phyloP scores from a whole-genome alignment of 1,140 invertebrate genomes.

The Centruroides sculpturatus region DNA sequence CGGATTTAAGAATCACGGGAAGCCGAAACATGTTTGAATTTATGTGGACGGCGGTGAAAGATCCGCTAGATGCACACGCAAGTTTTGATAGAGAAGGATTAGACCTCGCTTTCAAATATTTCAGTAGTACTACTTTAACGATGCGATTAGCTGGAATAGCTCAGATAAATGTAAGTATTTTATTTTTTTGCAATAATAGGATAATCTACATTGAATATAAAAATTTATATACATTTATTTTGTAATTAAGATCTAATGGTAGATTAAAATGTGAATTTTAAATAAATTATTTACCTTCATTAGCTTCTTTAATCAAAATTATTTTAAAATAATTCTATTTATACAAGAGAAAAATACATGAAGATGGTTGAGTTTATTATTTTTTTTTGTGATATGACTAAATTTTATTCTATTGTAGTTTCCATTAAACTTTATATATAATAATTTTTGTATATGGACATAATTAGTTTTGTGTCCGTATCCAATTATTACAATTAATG shows the following conservation, averaged over 20 bases:
- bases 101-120: slow-evolving; percentile 85
- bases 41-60: slow-evolving; percentile 85
- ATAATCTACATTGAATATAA: not conserved
- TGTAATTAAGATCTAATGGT: not conserved
- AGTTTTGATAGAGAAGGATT: slow-evolving; percentile 79
- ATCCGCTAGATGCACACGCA: slow-evolving; percentile 69
- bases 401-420: no score
- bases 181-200: no score
- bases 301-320: no score
- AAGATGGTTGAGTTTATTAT: no score
- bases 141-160: slow-evolving; percentile 79
- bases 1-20: slow-evolving; percentile 67
- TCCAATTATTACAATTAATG: no score
- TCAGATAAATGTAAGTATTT: slow-evolving; percentile 59
- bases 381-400: no score
- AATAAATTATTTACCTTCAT: not conserved
- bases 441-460: no score
- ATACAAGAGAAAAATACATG: no score
- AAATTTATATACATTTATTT: not conserved
- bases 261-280: not conserved
- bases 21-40: slow-evolving; percentile 89
- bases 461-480: no score
- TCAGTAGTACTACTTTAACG: slow-evolving; percentile 78
- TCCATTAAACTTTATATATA: no score
- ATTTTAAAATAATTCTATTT: no score